These are phyloP conservation scores for Theretra japonica DNA, from an alignment of 2,888 invertebrate genomes.

Conservation along the genomic window DNA sequence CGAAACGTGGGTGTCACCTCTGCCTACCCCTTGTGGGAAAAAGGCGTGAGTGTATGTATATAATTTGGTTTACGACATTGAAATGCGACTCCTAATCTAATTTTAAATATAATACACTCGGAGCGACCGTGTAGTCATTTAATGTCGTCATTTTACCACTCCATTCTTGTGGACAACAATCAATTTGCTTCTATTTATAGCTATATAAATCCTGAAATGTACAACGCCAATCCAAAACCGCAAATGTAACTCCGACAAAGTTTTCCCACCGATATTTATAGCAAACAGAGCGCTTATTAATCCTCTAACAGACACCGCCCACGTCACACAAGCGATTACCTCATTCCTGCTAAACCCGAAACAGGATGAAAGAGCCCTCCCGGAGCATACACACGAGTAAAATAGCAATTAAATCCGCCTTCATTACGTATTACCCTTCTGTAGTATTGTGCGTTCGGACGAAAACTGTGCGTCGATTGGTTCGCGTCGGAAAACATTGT, in stretches of 20 bases:
- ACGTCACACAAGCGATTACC: slow-evolving; percentile 31
- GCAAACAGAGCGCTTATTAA: slow-evolving; percentile 42
- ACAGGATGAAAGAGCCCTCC: slow-evolving; percentile 43
- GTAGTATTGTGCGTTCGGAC: slow-evolving; percentile 44
- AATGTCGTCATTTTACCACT: too few species aligned
- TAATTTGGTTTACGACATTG: too few species aligned
- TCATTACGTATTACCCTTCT: slow-evolving; percentile 69
- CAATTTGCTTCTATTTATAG: too few species aligned
- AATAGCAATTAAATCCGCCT: slow-evolving; percentile 79
- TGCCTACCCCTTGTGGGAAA: too few species aligned
- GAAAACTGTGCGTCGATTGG: slow-evolving; percentile 50
- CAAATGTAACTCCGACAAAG: neutral
- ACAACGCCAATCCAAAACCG: neutral
- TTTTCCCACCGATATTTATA: slow-evolving; percentile 8
- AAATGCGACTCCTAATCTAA: too few species aligned
- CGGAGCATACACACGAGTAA: slow-evolving; percentile 58
- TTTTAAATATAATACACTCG: too few species aligned
- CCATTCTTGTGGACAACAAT: too few species aligned
- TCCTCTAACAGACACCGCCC: slow-evolving; percentile 34
- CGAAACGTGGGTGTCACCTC: too few species aligned
- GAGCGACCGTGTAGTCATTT: too few species aligned
- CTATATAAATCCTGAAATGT: neutral
- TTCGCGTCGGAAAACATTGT: neutral
- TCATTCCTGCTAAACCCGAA: slow-evolving; percentile 36
- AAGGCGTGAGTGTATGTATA: too few species aligned